These are phyloP conservation scores for Poeciliopsis occidentalis DNA, from an alignment of 2,113 vertebrate genomes.

Conservation along the genomic window DNA sequence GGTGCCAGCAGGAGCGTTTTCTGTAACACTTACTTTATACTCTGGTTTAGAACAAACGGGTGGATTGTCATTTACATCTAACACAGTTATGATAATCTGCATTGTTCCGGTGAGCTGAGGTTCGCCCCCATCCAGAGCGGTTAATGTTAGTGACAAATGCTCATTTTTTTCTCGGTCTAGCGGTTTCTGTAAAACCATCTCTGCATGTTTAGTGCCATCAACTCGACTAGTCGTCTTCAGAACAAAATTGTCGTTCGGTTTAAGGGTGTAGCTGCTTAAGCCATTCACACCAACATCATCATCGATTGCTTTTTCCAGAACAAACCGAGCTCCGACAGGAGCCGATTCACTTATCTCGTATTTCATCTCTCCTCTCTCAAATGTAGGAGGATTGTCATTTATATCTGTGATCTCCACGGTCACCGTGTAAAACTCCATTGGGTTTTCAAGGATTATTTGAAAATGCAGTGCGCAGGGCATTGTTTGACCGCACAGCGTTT, in stretches of 20 bases:
- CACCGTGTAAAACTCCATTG: slow-evolving; percentile 64
- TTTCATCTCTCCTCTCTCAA: slow-evolving; percentile 61
- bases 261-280: slow-evolving; percentile 66
- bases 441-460: slow-evolving; percentile 69
- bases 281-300: slow-evolving; percentile 59
- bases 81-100: slow-evolving; percentile 69
- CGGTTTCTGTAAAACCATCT: slow-evolving; percentile 68
- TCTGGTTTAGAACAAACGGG: slow-evolving; percentile 67
- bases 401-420: slow-evolving; percentile 62
- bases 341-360: slow-evolving; percentile 63
- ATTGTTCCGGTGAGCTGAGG: slow-evolving; percentile 68
- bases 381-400: slow-evolving; percentile 73
- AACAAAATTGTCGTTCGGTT: slow-evolving; percentile 69
- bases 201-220: slow-evolving; percentile 71
- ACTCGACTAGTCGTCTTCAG: slow-evolving; percentile 57
- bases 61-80: slow-evolving; percentile 85
- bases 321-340: slow-evolving; percentile 45
- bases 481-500: slow-evolving; percentile 53
- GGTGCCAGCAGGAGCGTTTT: slow-evolving; percentile 50
- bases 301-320: slow-evolving; percentile 60
- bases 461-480: slow-evolving; percentile 63
- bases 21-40: slow-evolving; percentile 56
- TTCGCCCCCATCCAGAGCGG: slow-evolving; percentile 69
- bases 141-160: slow-evolving; percentile 53
- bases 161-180: slow-evolving; percentile 70